Evolutionary conservation across 1,140 invertebrate species (phyloP), one percentile per base, ranked within the genome.

Genomic region (Drosophila nigrodunni): DNA sequence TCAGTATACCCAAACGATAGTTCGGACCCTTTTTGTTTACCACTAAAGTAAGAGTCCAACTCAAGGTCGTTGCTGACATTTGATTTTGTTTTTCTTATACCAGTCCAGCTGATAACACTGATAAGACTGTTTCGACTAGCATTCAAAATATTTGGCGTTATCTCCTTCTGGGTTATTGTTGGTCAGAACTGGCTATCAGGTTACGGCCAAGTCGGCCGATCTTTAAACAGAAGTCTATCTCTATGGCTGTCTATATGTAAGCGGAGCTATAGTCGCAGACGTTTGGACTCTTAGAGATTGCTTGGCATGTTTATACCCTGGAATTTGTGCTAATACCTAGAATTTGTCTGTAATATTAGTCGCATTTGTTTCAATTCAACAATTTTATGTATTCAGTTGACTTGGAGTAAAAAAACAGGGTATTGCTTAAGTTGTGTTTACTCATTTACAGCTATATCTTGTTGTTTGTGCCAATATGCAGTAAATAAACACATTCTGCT

Each of bases 141-240:
- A 49, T 59, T 69, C 44, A 61, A 69, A 69, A 52, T 46, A 54
- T 62, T 64, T n/a, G 15, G 54, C 47, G n/a, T 74, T 69, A 74
- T 68, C 71, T 60, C 10, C 37, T 67, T 58, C 9, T 57, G 39
- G 13, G 50, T 18, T 67, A 39, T 49, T 58, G 3, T 10, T 13
- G 59, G 62, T 25, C 60, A 58, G 69, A 43, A 37, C 7, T 11
- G 47, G 21, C n/a, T 58, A 59, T 70, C 67, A 43, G 67, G n/a
- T 44, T 59, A 62, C 37, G 58, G 8, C 15, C 34, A 41, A 25
- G 35, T 15, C 18, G 15, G 44, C 47, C 72, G 66, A 74, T 69
- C 66, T 69, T 70, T 70, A 49, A 21, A 39, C 47, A 69, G 58
- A 62, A 64, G 59, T 58, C 68, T 34, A 58, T 39, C 34, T 55